A percentile compares a stretch with the other conserved stretches of the same genome.
phyloP scores from a whole-genome alignment of 2,113 vertebrate genomes.

The Mobula hypostoma region DNA sequence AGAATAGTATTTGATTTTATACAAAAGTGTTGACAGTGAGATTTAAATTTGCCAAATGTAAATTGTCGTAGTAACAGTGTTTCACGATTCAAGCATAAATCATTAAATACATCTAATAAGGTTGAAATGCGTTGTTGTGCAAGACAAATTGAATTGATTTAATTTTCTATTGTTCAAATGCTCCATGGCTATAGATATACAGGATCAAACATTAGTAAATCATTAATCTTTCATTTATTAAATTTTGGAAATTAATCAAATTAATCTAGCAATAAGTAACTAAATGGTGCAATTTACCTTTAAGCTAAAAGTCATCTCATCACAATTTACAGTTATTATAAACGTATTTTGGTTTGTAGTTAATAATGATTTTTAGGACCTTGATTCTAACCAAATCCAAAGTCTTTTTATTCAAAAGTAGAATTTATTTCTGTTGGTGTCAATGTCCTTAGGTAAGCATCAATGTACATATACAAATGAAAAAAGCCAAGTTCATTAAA shows the following conservation, averaged over 20 bases:
- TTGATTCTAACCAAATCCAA: not conserved
- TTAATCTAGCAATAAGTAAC: not conserved
- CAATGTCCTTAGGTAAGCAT: not conserved
- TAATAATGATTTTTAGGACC: not conserved
- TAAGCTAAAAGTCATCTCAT: not conserved
- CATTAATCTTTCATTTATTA: not conserved
- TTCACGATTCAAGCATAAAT: not conserved
- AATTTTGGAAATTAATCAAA: not conserved
- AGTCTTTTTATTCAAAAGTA: not conserved
- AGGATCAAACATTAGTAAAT: not conserved
- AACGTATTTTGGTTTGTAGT: not conserved
- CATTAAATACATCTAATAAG: not conserved
- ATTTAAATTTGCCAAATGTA: not conserved
- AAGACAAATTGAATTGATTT: not conserved
- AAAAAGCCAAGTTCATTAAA: conserved; percentile 1
- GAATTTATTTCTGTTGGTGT: not conserved
- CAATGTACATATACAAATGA: not conserved
- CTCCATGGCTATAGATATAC: not conserved
- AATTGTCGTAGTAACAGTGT: no score
- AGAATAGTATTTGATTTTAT: not conserved
- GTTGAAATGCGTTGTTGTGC: not conserved
- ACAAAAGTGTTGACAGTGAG: not conserved
- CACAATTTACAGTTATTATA: not conserved
- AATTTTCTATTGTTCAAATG: not conserved
- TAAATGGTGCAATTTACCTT: not conserved